Percentiles rank a stretch among this genome's conserved stretches.
Evolutionary conservation across 1,140 invertebrate genomes (phyloP).

Genomic region (Zaprionus kolodkinae): DNA sequence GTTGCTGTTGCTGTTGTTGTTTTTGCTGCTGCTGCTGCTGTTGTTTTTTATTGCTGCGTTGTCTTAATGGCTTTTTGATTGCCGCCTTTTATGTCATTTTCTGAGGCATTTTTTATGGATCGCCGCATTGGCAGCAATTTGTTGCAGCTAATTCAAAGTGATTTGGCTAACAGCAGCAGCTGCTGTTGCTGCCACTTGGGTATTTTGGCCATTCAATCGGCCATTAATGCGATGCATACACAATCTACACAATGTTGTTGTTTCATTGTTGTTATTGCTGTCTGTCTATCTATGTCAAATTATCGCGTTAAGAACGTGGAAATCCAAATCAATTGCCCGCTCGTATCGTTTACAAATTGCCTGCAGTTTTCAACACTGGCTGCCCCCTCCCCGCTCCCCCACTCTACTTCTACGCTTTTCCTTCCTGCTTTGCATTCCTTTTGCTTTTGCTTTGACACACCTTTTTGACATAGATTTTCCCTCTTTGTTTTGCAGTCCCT

Average conservation of each 20-base stretch:
- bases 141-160: slow-evolving; percentile 29
- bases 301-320: slow-evolving; percentile 1
- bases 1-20: background rate
- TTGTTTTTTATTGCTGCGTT: background rate
- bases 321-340: background rate
- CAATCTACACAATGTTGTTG: background rate
- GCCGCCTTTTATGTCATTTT: slow-evolving; percentile 23
- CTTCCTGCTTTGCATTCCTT: background rate
- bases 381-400: no score
- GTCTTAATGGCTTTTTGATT: slow-evolving; percentile 31
- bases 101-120: slow-evolving; percentile 2
- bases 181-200: background rate
- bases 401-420: background rate
- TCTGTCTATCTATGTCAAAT: background rate
- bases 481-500: slow-evolving; percentile 34
- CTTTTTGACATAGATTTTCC: slow-evolving; percentile 4
- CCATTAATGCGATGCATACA: slow-evolving; percentile 9
- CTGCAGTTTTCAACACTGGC: background rate
- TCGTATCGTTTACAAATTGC: background rate
- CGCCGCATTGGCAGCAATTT: slow-evolving; percentile 28
- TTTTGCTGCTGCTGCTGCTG: background rate
- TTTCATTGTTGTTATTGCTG: background rate
- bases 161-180: slow-evolving; percentile 18
- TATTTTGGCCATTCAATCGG: background rate
- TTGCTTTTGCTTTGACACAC: background rate